Conservation (phyloP, 2,113 vertebrate genomes). For the Malaclemys terrapin region DNA sequence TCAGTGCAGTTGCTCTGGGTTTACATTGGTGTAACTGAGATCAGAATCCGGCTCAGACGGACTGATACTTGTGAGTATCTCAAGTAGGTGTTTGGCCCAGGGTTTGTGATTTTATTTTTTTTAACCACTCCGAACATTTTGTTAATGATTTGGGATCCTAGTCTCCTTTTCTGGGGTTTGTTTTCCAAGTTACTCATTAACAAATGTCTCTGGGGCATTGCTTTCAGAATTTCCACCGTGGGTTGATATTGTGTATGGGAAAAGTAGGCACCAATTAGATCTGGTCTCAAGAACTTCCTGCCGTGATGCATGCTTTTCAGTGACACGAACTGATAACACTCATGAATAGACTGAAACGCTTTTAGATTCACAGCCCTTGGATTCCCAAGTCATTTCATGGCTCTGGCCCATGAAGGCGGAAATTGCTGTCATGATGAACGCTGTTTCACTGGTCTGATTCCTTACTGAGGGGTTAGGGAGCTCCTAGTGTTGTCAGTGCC, state of each 20-base stretch:
- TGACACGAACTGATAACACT: neutral
- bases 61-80: neutral
- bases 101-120: neutral
- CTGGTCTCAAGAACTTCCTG: neutral
- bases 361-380: neutral
- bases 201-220: rapidly evolving
- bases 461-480: neutral
- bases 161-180: neutral
- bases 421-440: rapidly evolving
- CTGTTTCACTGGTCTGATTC: neutral
- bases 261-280: neutral
- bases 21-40: neutral
- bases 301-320: neutral
- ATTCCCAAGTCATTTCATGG: neutral
- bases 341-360: neutral
- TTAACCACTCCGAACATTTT: neutral
- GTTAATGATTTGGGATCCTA: neutral
- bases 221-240: neutral
- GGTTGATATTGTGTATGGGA: neutral
- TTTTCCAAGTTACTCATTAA: neutral
- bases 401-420: rapidly evolving
- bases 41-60: neutral
- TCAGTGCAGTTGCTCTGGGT: neutral
- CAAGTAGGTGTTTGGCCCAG: neutral
- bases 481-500: neutral